phyloP scores from a whole-genome alignment of 1,140 invertebrate species.

The Leucophenga varia region DNA sequence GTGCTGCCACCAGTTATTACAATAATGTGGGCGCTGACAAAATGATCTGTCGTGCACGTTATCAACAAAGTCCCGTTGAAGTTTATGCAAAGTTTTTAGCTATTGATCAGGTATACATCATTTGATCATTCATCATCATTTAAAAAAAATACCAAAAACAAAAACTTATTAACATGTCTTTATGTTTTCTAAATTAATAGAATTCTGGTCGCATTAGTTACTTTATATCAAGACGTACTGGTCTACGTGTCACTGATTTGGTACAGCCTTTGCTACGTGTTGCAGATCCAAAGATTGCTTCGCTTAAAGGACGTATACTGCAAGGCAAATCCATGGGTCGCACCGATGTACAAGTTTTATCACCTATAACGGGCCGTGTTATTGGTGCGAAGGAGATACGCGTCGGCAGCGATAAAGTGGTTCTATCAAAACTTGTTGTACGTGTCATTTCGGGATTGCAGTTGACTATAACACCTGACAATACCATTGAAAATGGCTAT shows the following conservation, averaged over 20 bases:
- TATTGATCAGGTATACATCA: constrained; percentile 76
- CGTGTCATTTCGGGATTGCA: constrained; percentile 89
- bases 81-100: constrained; percentile 88
- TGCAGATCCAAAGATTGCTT: constrained; percentile 85
- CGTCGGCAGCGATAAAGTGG: constrained; percentile 89
- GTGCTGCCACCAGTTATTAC: constrained; percentile 55
- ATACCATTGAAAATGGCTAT: constrained; percentile 82
- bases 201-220: constrained; percentile 88
- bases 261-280: constrained; percentile 80
- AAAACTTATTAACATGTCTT: too few species aligned
- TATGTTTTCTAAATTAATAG: constrained; percentile 23
- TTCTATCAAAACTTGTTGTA: constrained; percentile 77
- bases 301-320: constrained; percentile 76
- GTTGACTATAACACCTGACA: constrained; percentile 82
- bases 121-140: too few species aligned
- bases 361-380: constrained; percentile 87
- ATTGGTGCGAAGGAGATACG: constrained; percentile 88
- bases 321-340: constrained; percentile 85
- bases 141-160: too few species aligned
- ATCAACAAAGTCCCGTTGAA: constrained; percentile 88
- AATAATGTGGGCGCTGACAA: constrained; percentile 63
- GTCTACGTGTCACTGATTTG: constrained; percentile 87
- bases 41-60: constrained; percentile 74
- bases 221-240: constrained; percentile 83
- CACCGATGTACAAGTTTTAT: constrained; percentile 91